A percentile compares a stretch with the other conserved stretches of the same genome.
phyloP scores from a whole-genome alignment of 2,888 invertebrate genomes.

The Lapara coniferarum region DNA sequence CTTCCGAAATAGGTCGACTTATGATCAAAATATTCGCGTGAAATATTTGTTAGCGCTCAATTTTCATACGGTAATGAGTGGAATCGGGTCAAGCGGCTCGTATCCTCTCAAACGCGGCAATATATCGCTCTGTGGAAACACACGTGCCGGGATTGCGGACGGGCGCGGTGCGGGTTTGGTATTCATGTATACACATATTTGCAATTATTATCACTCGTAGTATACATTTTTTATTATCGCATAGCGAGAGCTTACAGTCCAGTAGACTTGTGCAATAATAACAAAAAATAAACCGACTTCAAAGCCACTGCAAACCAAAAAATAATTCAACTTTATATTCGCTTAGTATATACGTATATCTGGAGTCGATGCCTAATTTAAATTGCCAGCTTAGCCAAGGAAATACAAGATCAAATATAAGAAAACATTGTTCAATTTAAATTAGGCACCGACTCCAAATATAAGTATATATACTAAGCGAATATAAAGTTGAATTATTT shows the following conservation, averaged over 20 bases:
- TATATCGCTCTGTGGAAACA: slow-evolving; percentile 11
- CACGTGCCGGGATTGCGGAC: neutral
- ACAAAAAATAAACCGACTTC: too few relatives aligned
- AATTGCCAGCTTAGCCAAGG: too few relatives aligned
- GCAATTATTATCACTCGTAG: neutral
- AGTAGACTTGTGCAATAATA: neutral
- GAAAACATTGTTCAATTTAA: too few relatives aligned
- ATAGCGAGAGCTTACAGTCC: neutral
- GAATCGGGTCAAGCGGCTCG: slow-evolving; percentile 11
- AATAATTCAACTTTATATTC: too few relatives aligned
- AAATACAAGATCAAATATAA: too few relatives aligned
- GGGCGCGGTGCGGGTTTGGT: neutral
- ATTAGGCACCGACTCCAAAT: too few relatives aligned
- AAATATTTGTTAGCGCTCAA: slow-evolving; percentile 7
- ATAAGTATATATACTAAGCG: too few relatives aligned
- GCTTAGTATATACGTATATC: too few relatives aligned
- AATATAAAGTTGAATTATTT: too few relatives aligned
- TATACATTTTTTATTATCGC: too few relatives aligned
- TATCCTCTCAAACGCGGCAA: slow-evolving; percentile 5
- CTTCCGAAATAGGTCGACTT: neutral
- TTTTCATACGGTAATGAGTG: slow-evolving; percentile 15
- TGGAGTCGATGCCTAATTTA: too few relatives aligned
- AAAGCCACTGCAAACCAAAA: too few relatives aligned
- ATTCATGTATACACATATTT: neutral
- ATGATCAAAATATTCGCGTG: neutral